Evolutionary conservation across 2,113 vertebrate genomes (phyloP), one percentile per base, ranked within the genome.

Genomic region (Mesembrinibis cayennensis): DNA sequence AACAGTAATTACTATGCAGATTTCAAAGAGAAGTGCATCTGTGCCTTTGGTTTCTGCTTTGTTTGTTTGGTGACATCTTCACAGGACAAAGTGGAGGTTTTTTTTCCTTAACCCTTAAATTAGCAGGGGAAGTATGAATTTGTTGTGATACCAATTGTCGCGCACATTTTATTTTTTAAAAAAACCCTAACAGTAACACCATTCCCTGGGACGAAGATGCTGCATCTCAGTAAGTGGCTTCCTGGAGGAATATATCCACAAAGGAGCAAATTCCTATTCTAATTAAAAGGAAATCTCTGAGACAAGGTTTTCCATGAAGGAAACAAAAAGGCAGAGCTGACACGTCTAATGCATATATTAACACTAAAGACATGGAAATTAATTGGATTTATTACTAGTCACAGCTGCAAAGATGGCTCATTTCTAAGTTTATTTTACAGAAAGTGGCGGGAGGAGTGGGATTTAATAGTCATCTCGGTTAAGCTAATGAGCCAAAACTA

Each of bases 1-100:
- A 97, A 97, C 42, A 96, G 29, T 74, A 80, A 97, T 98, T 98
- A 96, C 97, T 78, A 97, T 97, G 97, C 96, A 98, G 97, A 98
- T 98, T 98, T 94, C 95, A 96, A 91, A 97, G 96, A 70, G 95
- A 96, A 87, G 91, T 94, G 85, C 96, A 95, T 92, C 96, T 96
- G 65, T 56, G 93, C 95, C 93, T 81, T 61, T 74, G 93, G 73
- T 92, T 83, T 69, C 81, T 91, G 82, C 95, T 96, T 91, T 96
- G 91, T 97, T 97, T 97, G 96, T 98, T 98, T 98, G 97, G 97
- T 96, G 95, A 92, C 84, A 90, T 65, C 91, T 92, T 95, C 73
- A 65, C 16, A 42, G 93, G 93, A 93, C 88, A 95, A 94, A 97
- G 89, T 67, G 78, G 53, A 96, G 49, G 18, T 20, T 3, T 74